Evolutionary conservation across 2,888 invertebrate species (phyloP), one percentile per base, ranked within the genome.

Genomic region (Rhopalosiphum nymphaeae): DNA sequence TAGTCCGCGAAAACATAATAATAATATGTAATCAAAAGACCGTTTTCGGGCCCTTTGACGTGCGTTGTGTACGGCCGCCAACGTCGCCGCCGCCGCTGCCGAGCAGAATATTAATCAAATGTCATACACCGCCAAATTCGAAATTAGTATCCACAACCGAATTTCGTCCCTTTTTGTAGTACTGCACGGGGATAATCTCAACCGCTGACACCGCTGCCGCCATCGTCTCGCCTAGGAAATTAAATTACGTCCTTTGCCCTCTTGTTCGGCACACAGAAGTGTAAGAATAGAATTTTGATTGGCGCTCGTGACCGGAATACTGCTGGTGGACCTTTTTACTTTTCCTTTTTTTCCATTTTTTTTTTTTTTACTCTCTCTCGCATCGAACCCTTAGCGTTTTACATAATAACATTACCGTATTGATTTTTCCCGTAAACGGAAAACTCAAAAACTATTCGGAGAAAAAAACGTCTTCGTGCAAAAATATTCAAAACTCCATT

Each of bases 281-380:
- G 93, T 94, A 94, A 94, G 93, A 94, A 94, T 94, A 94, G 93
- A 94, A 94, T 94, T 94, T 94, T 94, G 93, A 94, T 94, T 94
- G 93, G 93, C 93, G 93, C 93, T 94, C 93, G 93, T 94, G 93
- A 94, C 93, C 93, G 85, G 93, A 94, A 94, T 94, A 90, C 90
- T 29, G 86, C 93, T 42, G 90, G 85, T 93, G 90, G 93, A 90
- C 93, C 90, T 94, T 94, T 93, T 93, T 92, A 87, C 78, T 89
- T 61, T 61, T 36, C 53, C 56, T 91, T 91, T 78, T 49, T 49
- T 53, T 49, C 21, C 4, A 29, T 87, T 53, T 49, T 21, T 87
- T 7, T 53, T 16, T n/a, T 16, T 87, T 49, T 87, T 36, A 21
- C 25, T 57, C 36, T 89, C n/a, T 46, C n/a, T 46, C 46, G 78